Evolutionary conservation across 2,888 invertebrate species (phyloP), one percentile per base, ranked within the genome.

Genomic region (Epinotia bilunana): DNA sequence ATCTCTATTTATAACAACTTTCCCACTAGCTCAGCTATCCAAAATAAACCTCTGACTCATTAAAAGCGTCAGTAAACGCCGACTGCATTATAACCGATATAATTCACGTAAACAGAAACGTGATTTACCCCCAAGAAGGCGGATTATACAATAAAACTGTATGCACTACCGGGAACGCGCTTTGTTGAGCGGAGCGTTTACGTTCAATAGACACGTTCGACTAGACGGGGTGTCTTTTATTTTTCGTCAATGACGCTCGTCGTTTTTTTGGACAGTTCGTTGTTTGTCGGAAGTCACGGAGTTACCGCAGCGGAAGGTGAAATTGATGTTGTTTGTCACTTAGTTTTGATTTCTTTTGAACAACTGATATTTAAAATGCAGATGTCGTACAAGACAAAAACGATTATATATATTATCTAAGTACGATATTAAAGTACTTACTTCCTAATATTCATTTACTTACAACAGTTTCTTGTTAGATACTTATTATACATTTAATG

Each of bases 231-330:
- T 76, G 80, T 78, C 81, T 79, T 82, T 81, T 79, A 78, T 74
- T 74, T 74, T 74, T 74, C 69, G 68, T 55, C 73, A 62, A 62
- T 69, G 73, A 69, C 61, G 62, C n/a, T 28, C 13, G 28, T 57
- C 6, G 78, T 67, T 78, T 82, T 79, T 82, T 82, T 81, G 74
- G 80, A 65, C 77, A 77, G 70, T 73, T 72, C 76, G 46, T 23
- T 73, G 80, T 82, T 83, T 83, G 82, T 83, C 83, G 81, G 83
- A 73, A 81, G 83, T 81, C 84, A 83, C 82, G 83, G 72, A 78
- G 77, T 76, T 70, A 77, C 74, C 73, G 68, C 75, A 72, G 65
- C 77, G 68, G 73, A 72, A 72, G 77, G 78, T 82, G 82, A 80
- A 80, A 80, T 62, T 68, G 69, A 53, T 74, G 63, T 33, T 74